Conservation (phyloP, 2,888 invertebrate species). For the Himalopsyche tibetana region DNA sequence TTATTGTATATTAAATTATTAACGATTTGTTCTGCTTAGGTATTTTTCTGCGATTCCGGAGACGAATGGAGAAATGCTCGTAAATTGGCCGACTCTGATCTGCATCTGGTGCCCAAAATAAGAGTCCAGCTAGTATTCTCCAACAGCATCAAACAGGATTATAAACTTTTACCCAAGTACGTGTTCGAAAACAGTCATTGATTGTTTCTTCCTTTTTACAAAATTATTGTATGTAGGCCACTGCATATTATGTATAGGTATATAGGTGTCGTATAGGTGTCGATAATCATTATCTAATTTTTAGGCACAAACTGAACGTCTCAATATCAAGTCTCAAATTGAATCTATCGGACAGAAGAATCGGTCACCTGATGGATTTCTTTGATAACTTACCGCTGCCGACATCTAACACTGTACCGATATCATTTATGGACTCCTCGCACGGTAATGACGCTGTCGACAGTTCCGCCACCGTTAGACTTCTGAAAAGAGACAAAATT, state of each 20-base stretch:
- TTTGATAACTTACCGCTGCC: constrained; percentile 74
- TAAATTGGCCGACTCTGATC: constrained; percentile 83
- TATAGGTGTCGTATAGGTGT: too few relatives aligned
- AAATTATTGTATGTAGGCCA: not conserved
- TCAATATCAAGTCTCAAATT: constrained; percentile 84
- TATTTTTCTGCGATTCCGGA: constrained; percentile 78
- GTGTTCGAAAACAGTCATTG: not conserved
- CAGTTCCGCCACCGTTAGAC: constrained; percentile 36
- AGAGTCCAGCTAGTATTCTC: constrained; percentile 82
- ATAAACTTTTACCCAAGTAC: constrained; percentile 81
- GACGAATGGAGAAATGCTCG: constrained; percentile 86
- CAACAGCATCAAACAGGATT: constrained; percentile 85
- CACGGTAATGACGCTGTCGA: constrained; percentile 48
- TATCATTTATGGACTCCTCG: constrained; percentile 73
- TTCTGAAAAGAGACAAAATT: constrained; percentile 70
- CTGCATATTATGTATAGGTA: too few relatives aligned
- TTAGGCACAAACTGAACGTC: constrained; percentile 86
- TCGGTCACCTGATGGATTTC: constrained; percentile 82
- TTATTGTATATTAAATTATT: not conserved
- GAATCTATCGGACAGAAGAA: constrained; percentile 85
- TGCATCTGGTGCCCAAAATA: constrained; percentile 84
- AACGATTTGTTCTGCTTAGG: constrained; percentile 67
- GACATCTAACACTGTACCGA: constrained; percentile 74
- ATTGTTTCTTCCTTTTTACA: too few relatives aligned
- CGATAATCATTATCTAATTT: constrained; percentile 67